A percentile compares a stretch with the other conserved stretches of the same genome.
Conservation (phyloP, 2,888 invertebrate species). For the Drosophila phalerata region DNA sequence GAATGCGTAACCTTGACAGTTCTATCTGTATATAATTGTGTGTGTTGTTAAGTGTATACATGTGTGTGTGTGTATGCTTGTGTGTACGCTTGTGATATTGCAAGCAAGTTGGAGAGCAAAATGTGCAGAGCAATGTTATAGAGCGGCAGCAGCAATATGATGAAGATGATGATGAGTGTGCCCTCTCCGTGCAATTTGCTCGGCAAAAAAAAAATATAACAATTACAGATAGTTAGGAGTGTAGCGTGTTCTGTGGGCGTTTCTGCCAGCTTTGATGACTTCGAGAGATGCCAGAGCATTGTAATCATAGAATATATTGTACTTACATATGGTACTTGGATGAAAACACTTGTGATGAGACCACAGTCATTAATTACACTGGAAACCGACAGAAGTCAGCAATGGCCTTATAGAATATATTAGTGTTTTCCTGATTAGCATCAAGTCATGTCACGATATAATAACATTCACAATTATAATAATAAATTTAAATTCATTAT, state of each 20-base stretch:
- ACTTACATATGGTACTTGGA: slow-evolving; percentile 6
- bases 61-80: slow-evolving; percentile 3
- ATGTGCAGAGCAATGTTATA: slow-evolving; percentile 17
- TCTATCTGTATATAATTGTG: slow-evolving; percentile 34
- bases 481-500: neutral
- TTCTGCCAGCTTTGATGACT: slow-evolving; percentile 17
- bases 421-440: slow-evolving; percentile 3
- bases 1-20: slow-evolving; percentile 79
- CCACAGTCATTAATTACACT: slow-evolving; percentile 20
- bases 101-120: slow-evolving; percentile 26
- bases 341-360: slow-evolving; percentile 11
- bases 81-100: slow-evolving; percentile 18
- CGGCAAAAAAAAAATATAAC: slow-evolving; percentile 58
- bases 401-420: neutral
- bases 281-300: slow-evolving; percentile 36
- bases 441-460: slow-evolving; percentile 2
- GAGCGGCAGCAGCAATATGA: slow-evolving; percentile 1
- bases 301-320: slow-evolving; percentile 38
- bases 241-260: slow-evolving; percentile 48
- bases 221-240: slow-evolving; percentile 71
- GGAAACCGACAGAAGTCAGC: neutral
- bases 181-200: slow-evolving; percentile 59
- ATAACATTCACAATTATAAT: neutral
- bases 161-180: slow-evolving; percentile 14
- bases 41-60: neutral